Evolutionary conservation across 2,113 vertebrate species (phyloP), one percentile per base, ranked within the genome.

Genomic region (Ceyx cyanopectus): DNA sequence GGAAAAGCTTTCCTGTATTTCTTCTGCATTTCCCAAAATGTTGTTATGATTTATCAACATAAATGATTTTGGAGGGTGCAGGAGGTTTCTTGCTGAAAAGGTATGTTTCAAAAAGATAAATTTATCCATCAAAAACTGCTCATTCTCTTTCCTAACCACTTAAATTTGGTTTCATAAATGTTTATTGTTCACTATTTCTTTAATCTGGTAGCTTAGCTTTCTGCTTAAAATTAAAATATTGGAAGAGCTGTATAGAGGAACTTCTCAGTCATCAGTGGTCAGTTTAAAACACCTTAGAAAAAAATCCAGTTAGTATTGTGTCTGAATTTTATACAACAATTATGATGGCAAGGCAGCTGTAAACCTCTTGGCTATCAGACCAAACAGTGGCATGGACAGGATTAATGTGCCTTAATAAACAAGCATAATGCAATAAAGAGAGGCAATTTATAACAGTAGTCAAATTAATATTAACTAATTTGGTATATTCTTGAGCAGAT

Each of bases 1-100:
- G 95, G 86, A 70, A 85, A 87, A 69, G 50, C 40, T 90, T 69
- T 87, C 74, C 85, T 81, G 20, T 61, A 14, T 87, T 92, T 85
- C 61, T 86, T 89, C 58, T 85, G 7, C 50, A 76, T 85, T 68
- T 87, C 19, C 23, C 48, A 41, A 58, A 90, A 67, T 9, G 10
- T 12, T 90, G 70, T 50, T 60, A 51, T 34, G 45, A 19, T 77
- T 51, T 87, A 73, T 17, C 24, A 62, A 53, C 46, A 56, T 46
- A 92, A 94, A 69, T 87, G 0, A 88, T 69, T 82, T 76, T 80
- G 56, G 45, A 90, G 41, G 70, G 85, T 79, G 21, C 2, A 2
- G 20, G 26, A 82, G 13, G 0, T 8, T 45, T 77, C 69, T 69
- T 70, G 5, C 24, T 87, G 45, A 73, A 86, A 81, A 72, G 7